A percentile compares a stretch with the other conserved stretches of the same genome.
phyloP scores from a whole-genome alignment of 1,140 invertebrate species.

The Listronotus oregonensis region DNA sequence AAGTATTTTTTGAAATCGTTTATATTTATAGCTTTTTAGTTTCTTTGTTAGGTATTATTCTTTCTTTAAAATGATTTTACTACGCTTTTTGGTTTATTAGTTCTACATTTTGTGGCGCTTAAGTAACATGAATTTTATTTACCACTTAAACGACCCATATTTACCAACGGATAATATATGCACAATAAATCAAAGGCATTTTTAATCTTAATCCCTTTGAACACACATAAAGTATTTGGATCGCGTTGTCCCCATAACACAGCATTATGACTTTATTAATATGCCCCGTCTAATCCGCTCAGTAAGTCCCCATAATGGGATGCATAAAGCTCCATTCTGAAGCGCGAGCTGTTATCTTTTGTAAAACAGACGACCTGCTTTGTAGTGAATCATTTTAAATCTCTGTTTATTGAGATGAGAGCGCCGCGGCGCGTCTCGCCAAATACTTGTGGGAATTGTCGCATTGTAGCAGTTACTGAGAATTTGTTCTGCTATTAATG shows the following conservation, averaged over 20 bases:
- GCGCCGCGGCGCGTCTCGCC: constrained; percentile 18
- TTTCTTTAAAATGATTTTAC: too few species aligned
- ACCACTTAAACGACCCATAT: too few species aligned
- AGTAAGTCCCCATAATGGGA: constrained; percentile 48
- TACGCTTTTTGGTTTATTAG: too few species aligned
- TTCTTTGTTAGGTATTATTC: too few species aligned
- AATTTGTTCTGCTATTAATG: too few species aligned
- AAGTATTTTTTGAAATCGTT: too few species aligned
- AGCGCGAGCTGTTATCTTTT: constrained; percentile 55
- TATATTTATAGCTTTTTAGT: too few species aligned
- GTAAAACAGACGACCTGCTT: constrained; percentile 57
- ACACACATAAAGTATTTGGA: constrained; percentile 36
- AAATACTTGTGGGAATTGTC: constrained; percentile 50
- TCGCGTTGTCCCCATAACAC: constrained; percentile 38
- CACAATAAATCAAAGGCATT: constrained; percentile 30
- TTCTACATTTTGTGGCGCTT: too few species aligned
- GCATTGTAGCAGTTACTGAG: constrained; percentile 6
- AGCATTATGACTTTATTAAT: constrained; percentile 55
- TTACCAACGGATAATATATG: constrained; percentile 1
- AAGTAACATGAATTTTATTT: too few species aligned
- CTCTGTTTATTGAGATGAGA: constrained; percentile 55
- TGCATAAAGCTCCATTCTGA: constrained; percentile 50
- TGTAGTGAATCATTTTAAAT: constrained; percentile 56
- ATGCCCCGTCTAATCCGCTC: constrained; percentile 49
- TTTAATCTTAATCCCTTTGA: constrained; percentile 35